Percentiles rank a stretch among this genome's conserved stretches.
These are phyloP conservation scores for Ceyx melanurus DNA, from an alignment of 2,113 vertebrate species.

Conservation along the genomic window DNA sequence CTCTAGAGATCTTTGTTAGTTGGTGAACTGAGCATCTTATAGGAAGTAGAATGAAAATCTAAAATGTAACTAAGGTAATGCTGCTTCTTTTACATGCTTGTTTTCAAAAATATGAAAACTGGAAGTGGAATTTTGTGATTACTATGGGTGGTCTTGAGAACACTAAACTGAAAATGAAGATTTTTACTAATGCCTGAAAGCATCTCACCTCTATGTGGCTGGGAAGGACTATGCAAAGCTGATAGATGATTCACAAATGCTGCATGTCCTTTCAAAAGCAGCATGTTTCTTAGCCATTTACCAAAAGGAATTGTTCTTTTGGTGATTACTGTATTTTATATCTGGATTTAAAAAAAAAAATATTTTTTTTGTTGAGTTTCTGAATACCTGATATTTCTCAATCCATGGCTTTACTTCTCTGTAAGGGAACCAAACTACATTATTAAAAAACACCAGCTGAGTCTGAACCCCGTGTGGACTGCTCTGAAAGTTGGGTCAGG, in stretches of 20 bases:
- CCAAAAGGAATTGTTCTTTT: background rate
- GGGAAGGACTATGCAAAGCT: background rate
- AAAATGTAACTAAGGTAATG: background rate
- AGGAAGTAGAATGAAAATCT: background rate
- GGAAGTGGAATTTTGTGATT: background rate
- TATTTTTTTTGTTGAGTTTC: slow-evolving; percentile 23
- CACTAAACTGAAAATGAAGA: background rate
- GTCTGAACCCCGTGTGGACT: background rate
- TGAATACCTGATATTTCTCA: background rate
- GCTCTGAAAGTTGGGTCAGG: background rate
- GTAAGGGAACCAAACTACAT: background rate
- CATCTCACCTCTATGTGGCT: background rate
- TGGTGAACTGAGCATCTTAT: background rate
- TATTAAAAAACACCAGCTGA: background rate
- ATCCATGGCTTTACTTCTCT: slow-evolving; percentile 10
- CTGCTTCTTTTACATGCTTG: background rate
- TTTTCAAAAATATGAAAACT: slow-evolving; percentile 22
- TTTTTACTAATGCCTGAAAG: background rate
- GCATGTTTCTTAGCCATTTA: background rate
- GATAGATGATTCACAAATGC: background rate
- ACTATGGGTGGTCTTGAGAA: background rate
- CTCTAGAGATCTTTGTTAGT: background rate
- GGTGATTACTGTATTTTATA: background rate
- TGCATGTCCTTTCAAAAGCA: slow-evolving; percentile 4
- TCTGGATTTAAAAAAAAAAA: background rate